These are phyloP conservation scores for Typhlichthys subterraneus DNA, from an alignment of 2,797 vertebrate genomes.

Conservation along the genomic window DNA sequence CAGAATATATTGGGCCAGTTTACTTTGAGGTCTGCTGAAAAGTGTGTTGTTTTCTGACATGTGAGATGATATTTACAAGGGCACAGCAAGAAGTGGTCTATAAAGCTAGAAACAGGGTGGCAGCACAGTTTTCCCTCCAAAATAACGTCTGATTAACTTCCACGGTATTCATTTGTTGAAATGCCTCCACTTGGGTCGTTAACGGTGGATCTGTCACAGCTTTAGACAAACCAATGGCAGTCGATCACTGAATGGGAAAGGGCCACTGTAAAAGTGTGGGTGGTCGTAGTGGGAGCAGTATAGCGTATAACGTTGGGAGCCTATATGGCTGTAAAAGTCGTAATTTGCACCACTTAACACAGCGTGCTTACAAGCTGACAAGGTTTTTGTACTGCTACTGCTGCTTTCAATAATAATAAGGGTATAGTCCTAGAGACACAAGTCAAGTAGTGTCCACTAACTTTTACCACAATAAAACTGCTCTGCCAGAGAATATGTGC, in stretches of 20 bases:
- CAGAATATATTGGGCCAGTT: neutral
- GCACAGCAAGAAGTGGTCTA: too few species aligned
- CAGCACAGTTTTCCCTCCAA: neutral
- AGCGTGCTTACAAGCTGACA: too few species aligned
- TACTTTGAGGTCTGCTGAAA: neutral
- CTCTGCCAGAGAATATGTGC: too few species aligned
- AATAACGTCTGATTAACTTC: neutral
- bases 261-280: neutral
- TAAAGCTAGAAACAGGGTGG: too few species aligned
- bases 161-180: slow-evolving; percentile 31
- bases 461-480: too few species aligned
- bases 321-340: neutral
- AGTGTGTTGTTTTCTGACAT: neutral
- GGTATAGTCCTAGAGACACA: too few species aligned
- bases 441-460: too few species aligned
- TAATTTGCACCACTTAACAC: too few species aligned
- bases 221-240: neutral
- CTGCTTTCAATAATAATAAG: too few species aligned
- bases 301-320: too few species aligned
- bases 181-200: neutral
- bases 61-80: neutral
- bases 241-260: neutral
- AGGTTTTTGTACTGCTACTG: too few species aligned
- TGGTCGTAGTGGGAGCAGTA: too few species aligned
- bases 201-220: neutral